Evolutionary conservation across 2,797 vertebrate genomes (phyloP).

Genomic region (Chromobotia macracanthus): DNA sequence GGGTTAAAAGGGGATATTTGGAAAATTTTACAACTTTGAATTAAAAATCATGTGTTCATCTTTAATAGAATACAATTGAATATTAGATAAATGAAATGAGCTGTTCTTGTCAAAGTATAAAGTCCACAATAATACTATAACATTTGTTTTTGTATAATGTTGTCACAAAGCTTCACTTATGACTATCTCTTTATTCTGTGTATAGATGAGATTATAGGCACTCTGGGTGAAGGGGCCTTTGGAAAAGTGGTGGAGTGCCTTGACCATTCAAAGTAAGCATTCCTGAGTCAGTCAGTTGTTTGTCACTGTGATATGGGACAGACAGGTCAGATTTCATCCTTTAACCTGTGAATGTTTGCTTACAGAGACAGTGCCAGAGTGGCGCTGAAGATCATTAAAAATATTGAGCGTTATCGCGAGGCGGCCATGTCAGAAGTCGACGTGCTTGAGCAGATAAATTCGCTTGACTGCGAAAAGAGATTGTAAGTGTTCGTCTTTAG

Average conservation of each 20-base stretch:
- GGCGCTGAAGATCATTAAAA: constrained; percentile 98
- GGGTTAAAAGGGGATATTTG: constrained; percentile 38
- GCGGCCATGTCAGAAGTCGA: constrained; percentile 95
- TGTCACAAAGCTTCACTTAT: constrained; percentile 15
- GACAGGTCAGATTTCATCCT: neutral
- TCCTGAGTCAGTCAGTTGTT: neutral
- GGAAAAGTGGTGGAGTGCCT: constrained; percentile 96
- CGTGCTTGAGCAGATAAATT: constrained; percentile 89
- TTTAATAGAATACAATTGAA: neutral
- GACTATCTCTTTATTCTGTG: constrained; percentile 51
- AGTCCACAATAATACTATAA: constrained; percentile 19
- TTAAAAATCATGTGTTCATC: constrained; percentile 31
- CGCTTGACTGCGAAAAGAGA: constrained; percentile 81
- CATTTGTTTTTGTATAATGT: neutral
- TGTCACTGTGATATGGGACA: neutral
- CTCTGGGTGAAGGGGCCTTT: constrained; percentile 98
- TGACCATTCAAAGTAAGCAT: constrained; percentile 90
- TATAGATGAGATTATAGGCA: constrained; percentile 96
- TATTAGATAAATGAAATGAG: constrained; percentile 28
- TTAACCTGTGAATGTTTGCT: neutral
- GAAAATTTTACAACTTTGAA: constrained; percentile 29
- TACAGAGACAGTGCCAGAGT: constrained; percentile 85
- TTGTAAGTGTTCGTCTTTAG: constrained; percentile 80
- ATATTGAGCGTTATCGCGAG: constrained; percentile 93
- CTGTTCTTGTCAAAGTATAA: constrained; percentile 7